Evolutionary conservation across 1,140 invertebrate genomes (phyloP).

Genomic region (Pectinophora gossypiella): DNA sequence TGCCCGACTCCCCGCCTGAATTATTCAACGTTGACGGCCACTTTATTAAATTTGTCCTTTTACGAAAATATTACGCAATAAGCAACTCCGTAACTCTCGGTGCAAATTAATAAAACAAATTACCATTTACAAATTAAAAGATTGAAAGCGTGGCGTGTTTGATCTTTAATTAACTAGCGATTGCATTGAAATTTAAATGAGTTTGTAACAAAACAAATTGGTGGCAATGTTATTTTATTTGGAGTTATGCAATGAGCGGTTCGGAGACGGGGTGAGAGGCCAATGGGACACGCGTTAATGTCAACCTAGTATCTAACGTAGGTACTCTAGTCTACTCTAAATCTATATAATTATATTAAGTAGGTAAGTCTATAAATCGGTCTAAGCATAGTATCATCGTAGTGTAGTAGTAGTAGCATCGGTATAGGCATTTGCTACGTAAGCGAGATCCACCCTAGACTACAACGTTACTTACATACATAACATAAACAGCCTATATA

Average conservation of each 20-base stretch:
- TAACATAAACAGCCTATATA: too few species aligned
- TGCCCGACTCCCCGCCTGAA: constrained; percentile 44
- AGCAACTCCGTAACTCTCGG: constrained; percentile 15
- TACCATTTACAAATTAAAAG: constrained; percentile 15
- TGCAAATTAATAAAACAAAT: constrained; percentile 45
- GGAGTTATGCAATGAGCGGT: not conserved
- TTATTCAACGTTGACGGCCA: constrained; percentile 64
- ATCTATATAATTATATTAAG: too few species aligned
- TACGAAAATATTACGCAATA: constrained; percentile 56
- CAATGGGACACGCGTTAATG: not conserved
- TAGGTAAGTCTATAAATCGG: too few species aligned
- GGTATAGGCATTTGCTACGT: too few species aligned
- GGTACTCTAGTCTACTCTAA: too few species aligned
- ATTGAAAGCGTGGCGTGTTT: constrained; percentile 5
- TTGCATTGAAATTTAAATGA: not conserved
- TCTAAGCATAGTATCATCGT: too few species aligned
- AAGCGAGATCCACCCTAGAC: too few species aligned
- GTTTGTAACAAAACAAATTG: not conserved
- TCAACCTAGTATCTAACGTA: too few species aligned
- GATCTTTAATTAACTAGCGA: not conserved
- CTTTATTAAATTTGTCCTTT: constrained; percentile 72
- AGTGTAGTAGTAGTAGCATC: too few species aligned
- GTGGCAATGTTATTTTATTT: not conserved
- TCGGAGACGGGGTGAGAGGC: not conserved
- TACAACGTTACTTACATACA: too few species aligned